A percentile compares a stretch with the other conserved stretches of the same genome.
phyloP scores from a whole-genome alignment of 2,113 vertebrate genomes.

The Oryzias melastigma region DNA sequence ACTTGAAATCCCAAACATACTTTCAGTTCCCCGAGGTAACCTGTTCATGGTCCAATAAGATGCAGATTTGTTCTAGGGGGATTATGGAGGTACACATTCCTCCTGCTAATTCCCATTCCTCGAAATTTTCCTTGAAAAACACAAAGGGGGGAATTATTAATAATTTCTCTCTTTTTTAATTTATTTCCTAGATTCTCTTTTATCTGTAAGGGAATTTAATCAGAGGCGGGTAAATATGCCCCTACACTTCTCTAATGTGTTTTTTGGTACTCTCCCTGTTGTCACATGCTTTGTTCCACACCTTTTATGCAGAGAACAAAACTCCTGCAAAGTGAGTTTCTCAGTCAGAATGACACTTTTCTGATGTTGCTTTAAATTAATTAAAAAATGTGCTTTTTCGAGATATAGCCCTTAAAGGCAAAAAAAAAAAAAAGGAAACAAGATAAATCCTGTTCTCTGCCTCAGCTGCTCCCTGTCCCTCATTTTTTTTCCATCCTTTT shows the following conservation, averaged over 20 bases:
- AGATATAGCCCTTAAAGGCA: slow-evolving; percentile 68
- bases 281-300: slow-evolving; percentile 39
- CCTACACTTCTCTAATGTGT: slow-evolving; percentile 17
- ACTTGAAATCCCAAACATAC: slow-evolving; percentile 4
- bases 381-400: slow-evolving; percentile 70
- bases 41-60: slow-evolving; percentile 33
- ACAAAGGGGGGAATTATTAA: slow-evolving; percentile 43
- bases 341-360: slow-evolving; percentile 44
- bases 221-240: slow-evolving; percentile 38
- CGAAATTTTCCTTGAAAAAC: slow-evolving; percentile 48
- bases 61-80: slow-evolving; percentile 30
- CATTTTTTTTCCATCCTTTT: slow-evolving; percentile 29
- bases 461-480: slow-evolving; percentile 30
- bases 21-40: slow-evolving; percentile 1
- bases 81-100: slow-evolving; percentile 28
- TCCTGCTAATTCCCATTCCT: slow-evolving; percentile 32
- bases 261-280: slow-evolving; percentile 14
- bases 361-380: slow-evolving; percentile 70
- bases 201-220: slow-evolving; percentile 67
- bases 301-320: slow-evolving; percentile 38
- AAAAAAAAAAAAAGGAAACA: slow-evolving; percentile 40
- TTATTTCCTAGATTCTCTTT: slow-evolving; percentile 52
- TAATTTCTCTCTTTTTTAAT: slow-evolving; percentile 9
- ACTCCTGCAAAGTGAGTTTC: slow-evolving; percentile 51
- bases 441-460: slow-evolving; percentile 43